Percentiles rank a stretch among this genome's conserved stretches.
phyloP scores from a whole-genome alignment of 2,797 vertebrate species.

The Tapirus indicus region DNA sequence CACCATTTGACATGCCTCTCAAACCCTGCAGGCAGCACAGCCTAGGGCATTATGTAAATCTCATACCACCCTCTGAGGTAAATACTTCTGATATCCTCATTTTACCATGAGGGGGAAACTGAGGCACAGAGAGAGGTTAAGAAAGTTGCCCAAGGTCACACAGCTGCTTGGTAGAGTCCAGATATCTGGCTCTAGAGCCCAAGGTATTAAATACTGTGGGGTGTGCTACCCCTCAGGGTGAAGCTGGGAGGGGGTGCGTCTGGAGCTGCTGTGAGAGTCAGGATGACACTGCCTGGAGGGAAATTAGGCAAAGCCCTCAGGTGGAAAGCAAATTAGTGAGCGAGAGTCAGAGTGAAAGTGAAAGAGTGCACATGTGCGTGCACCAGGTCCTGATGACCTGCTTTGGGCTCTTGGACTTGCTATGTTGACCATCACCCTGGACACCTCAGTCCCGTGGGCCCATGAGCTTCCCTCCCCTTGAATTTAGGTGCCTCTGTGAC shows the following conservation, averaged over 20 bases:
- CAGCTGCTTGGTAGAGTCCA: background rate
- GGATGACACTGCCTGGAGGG: background rate
- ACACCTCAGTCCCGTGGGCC: background rate
- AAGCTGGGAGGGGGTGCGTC: background rate
- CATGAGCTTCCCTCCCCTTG: background rate
- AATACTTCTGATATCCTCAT: background rate
- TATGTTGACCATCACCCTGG: background rate
- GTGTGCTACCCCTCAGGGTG: background rate
- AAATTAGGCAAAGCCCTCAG: background rate
- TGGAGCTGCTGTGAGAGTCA: background rate
- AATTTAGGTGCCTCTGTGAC: background rate
- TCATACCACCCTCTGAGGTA: background rate
- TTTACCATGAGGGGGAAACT: background rate
- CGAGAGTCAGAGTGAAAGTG: background rate
- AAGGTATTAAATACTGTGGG: background rate
- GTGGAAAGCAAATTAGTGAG: background rate
- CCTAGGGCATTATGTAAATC: background rate
- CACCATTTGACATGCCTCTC: background rate
- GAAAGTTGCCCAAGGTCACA: background rate
- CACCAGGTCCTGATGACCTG: background rate
- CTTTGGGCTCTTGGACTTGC: background rate
- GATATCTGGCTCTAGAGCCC: background rate
- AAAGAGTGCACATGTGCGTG: background rate
- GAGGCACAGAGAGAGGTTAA: background rate
- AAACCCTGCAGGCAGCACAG: background rate